Percentiles rank a stretch among this genome's conserved stretches.
Conservation (phyloP, 2,113 vertebrate species). For the Ceyx melanurus region DNA sequence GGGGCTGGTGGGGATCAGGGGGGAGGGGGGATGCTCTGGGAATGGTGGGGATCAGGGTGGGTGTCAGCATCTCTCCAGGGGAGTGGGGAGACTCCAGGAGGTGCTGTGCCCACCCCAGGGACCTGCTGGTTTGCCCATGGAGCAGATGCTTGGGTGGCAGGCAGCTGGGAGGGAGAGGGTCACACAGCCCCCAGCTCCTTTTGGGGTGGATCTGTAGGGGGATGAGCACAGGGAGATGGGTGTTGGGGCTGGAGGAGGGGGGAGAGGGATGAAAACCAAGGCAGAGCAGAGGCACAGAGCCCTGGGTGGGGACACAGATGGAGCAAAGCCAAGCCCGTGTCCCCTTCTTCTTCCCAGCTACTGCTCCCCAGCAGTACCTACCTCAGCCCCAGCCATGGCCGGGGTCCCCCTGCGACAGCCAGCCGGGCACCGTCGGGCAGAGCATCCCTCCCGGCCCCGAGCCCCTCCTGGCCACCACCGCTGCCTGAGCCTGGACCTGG, state of each 20-base stretch:
- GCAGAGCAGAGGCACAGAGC: neutral
- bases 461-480: neutral
- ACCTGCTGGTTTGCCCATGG: accelerated
- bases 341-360: slow-evolving; percentile 69
- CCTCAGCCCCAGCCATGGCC: slow-evolving; percentile 41
- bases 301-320: accelerated
- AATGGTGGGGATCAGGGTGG: accelerated
- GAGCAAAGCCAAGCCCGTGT: accelerated
- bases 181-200: neutral
- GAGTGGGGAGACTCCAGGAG: neutral
- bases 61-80: neutral
- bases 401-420: neutral
- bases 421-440: neutral
- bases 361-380: slow-evolving; percentile 65
- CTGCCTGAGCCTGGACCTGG: slow-evolving; percentile 33
- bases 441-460: neutral
- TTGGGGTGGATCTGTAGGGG: neutral
- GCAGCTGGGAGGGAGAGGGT: accelerated
- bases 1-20: accelerated
- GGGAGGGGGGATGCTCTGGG: neutral
- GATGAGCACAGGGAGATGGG: accelerated
- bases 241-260: neutral
- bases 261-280: neutral
- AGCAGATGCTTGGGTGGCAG: neutral
- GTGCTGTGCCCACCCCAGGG: neutral